Base-by-base conservation (phyloP, 1,140 invertebrate species). In the Tetramorium parvispinum region DNA sequence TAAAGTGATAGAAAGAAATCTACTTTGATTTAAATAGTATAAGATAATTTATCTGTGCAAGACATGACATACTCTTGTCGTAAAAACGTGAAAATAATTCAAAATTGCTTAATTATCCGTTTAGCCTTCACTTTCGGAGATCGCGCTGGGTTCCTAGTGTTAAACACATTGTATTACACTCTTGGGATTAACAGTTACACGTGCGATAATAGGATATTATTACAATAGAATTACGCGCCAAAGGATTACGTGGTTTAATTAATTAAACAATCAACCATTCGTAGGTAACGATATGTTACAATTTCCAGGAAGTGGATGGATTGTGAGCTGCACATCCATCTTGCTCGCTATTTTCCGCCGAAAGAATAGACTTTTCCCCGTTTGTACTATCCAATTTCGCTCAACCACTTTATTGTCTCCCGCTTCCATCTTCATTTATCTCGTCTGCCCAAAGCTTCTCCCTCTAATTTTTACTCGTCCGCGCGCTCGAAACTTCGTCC, bases 401-500 rank as follows among this genome's bases (percentile, higher is more conserved):
- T 73, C 66, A 73, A 61, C 53, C 53, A 46, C 79, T 73, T 59
- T 73, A 83, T 83, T 73, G 61, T 70, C 16, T 40, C 24, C 32
- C 51, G 21, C 37, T 61, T 86, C 66, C 3, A 40, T 87, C 66
- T 87, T 73, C 65, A 81, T 87, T 73, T 83, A 81, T 75, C 85
- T 83, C 16, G 49, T 6, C 8, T 18, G 27, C 21, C 24, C 40
- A 13, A 65, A 18, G 13, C 32, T 70, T 32, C 65, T 27, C 51
- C 37, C 43, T 53, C 11, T 32, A 79, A 86, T 81, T 59, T 75
- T 61, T 37, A 37, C 32, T 61, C 53, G 53, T 73, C 37, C 24
- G 18, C 66, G 46, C 32, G 32, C 32, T 40, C 40, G 68, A 51
- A 27, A 59, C 21, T 79, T 79, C 18, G 18, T 51, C 27, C 46